These are phyloP conservation scores for Drosophila demipolita DNA, from an alignment of 2,888 invertebrate genomes.

Conservation along the genomic window DNA sequence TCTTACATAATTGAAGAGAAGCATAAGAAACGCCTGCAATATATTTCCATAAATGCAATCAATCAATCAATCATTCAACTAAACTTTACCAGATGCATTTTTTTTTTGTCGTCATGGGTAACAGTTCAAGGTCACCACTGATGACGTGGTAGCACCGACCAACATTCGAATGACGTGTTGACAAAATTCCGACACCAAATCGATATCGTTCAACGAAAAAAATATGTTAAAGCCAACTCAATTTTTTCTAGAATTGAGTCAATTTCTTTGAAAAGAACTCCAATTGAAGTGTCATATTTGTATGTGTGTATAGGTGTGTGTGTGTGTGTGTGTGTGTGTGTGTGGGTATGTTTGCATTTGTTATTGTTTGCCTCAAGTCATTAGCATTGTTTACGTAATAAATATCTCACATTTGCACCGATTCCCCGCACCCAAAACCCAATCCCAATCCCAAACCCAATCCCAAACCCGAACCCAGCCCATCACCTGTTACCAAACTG, in stretches of 20 bases:
- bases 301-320: neutral
- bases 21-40: neutral
- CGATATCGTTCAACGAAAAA: neutral
- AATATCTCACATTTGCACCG: neutral
- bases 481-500: neutral
- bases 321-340: neutral
- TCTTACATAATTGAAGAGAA: neutral
- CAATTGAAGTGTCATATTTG: slow-evolving; percentile 45
- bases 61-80: neutral
- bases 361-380: slow-evolving; percentile 19
- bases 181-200: neutral
- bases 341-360: neutral
- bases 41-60: neutral
- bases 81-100: neutral
- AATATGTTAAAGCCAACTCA: neutral
- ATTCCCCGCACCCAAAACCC: neutral
- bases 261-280: slow-evolving; percentile 34
- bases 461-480: no score
- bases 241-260: neutral
- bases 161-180: neutral
- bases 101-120: neutral
- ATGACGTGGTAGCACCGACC: neutral
- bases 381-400: slow-evolving; percentile 28
- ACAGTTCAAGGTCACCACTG: neutral
- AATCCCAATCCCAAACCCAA: no score